Evolutionary conservation across 2,888 invertebrate species (phyloP).

Genomic region (Hyposoter didymator): DNA sequence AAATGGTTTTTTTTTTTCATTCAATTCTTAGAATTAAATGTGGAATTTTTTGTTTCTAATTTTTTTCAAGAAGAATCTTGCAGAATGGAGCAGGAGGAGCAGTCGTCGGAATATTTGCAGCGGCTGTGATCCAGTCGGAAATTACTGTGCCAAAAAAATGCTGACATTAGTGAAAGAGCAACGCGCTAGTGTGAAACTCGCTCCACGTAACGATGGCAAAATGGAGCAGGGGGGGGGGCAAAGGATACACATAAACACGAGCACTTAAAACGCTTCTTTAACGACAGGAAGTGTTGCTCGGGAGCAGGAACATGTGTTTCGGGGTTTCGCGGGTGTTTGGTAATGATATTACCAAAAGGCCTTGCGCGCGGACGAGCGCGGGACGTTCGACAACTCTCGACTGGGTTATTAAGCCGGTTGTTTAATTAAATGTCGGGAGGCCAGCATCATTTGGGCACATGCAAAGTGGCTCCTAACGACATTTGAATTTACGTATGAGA

Average conservation of each 20-base stretch:
- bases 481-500: neutral
- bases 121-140: constrained; percentile 26
- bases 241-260: constrained; percentile 74
- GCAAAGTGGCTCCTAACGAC: constrained; percentile 57
- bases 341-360: constrained; percentile 73
- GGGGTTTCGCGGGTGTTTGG: constrained; percentile 77
- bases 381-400: constrained; percentile 74
- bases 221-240: constrained; percentile 45
- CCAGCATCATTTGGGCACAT: constrained; percentile 22
- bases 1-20: constrained; percentile 26
- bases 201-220: constrained; percentile 51
- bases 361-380: constrained; percentile 36
- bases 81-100: neutral
- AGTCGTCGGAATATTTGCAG: constrained; percentile 3
- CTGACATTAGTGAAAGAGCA: constrained; percentile 20
- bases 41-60: neutral
- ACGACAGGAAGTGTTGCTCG: constrained; percentile 82
- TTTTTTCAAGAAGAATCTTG: neutral
- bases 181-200: constrained; percentile 40
- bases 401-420: constrained; percentile 75
- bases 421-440: constrained; percentile 65
- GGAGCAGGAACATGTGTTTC: constrained; percentile 81
- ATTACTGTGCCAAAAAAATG: constrained; percentile 7
- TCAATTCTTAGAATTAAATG: constrained; percentile 38
- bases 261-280: constrained; percentile 80